These are phyloP conservation scores for Helarctos malayanus DNA, from an alignment of 2,797 vertebrate genomes.

Conservation along the genomic window DNA sequence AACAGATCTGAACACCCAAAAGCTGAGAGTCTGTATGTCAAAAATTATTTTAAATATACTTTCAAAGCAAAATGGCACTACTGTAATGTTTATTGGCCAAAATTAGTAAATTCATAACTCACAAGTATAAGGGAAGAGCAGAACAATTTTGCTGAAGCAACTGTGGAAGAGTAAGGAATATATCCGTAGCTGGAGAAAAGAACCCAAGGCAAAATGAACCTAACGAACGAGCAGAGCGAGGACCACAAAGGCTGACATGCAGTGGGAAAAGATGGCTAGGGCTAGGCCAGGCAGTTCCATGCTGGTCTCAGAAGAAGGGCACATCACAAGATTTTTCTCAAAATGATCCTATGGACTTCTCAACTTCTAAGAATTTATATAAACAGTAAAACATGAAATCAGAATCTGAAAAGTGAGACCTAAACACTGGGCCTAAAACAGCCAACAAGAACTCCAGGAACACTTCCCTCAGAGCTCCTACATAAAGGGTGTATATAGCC, in stretches of 20 bases:
- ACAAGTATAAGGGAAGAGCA: neutral
- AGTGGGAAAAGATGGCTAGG: neutral
- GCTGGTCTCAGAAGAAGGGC: neutral
- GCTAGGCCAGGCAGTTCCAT: neutral
- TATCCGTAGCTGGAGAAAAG: neutral
- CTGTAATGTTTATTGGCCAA: neutral
- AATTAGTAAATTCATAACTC: slow-evolving; percentile 42
- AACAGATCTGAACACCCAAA: slow-evolving; percentile 42
- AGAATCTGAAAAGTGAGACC: slow-evolving; percentile 51
- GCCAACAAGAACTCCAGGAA: slow-evolving; percentile 16
- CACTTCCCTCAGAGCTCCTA: neutral
- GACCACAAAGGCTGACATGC: neutral
- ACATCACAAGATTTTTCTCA: neutral
- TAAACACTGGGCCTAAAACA: slow-evolving; percentile 40
- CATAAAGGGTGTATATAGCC: neutral
- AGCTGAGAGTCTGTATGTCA: neutral
- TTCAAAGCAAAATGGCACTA: slow-evolving; percentile 24
- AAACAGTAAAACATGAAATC: no score
- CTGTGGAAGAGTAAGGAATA: neutral
- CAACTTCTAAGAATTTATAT: no score
- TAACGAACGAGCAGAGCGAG: neutral
- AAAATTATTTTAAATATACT: slow-evolving; percentile 38
- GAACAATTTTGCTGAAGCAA: slow-evolving; percentile 9
- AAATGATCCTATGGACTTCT: neutral
- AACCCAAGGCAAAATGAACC: neutral